A percentile compares a stretch with the other conserved stretches of the same genome.
phyloP scores from a whole-genome alignment of 2,113 vertebrate genomes.

The Butastur rufipennis region DNA sequence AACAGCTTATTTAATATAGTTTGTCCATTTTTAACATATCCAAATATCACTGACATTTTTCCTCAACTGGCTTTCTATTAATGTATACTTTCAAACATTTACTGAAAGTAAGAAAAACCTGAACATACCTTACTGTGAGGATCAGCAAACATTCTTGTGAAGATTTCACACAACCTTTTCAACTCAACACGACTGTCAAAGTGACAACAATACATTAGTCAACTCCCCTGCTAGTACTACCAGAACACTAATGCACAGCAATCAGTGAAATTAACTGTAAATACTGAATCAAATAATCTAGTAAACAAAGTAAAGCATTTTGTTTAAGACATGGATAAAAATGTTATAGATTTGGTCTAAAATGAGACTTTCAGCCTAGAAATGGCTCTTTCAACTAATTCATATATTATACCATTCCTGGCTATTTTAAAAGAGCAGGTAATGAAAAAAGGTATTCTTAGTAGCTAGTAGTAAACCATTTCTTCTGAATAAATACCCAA shows the following conservation, averaged over 20 bases:
- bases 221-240: neutral
- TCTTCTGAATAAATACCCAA: neutral
- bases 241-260: neutral
- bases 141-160: constrained; percentile 98
- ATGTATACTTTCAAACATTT: neutral
- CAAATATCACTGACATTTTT: neutral
- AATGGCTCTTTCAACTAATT: neutral
- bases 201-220: constrained; percentile 35
- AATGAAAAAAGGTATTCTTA: neutral
- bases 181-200: constrained; percentile 91
- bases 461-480: neutral
- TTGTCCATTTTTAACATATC: neutral
- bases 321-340: neutral
- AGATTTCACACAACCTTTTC: constrained; percentile 98
- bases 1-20: neutral
- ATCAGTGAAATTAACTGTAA: neutral
- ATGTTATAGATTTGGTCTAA: neutral
- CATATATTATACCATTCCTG: rapidly evolving
- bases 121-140: constrained; percentile 96
- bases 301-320: neutral
- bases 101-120: constrained; percentile 1
- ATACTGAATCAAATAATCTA: neutral
- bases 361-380: neutral
- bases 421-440: neutral
- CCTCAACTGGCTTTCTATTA: neutral